phyloP scores from a whole-genome alignment of 2,888 invertebrate species.

The Macrosoma leucophasiata region DNA sequence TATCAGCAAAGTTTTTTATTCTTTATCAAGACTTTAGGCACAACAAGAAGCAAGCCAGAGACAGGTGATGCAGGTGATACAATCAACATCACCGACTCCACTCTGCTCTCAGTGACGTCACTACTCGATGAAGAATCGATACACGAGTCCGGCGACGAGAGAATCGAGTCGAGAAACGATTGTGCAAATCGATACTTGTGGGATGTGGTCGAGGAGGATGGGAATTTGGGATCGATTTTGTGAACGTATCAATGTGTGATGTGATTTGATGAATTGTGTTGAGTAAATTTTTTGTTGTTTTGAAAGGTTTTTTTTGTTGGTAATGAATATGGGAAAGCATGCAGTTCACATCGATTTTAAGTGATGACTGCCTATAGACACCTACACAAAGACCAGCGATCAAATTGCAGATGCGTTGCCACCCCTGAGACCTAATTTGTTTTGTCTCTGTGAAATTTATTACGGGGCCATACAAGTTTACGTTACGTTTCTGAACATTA shows the following conservation, averaged over 20 bases:
- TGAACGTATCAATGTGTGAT: too few relatives aligned
- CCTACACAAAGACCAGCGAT: too few relatives aligned
- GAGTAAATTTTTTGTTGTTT: too few relatives aligned
- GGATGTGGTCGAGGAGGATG: constrained; percentile 53
- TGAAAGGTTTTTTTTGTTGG: constrained; percentile 12
- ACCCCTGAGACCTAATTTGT: too few relatives aligned
- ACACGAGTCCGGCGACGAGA: constrained; percentile 28
- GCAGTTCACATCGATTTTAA: too few relatives aligned
- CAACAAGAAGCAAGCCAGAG: constrained; percentile 43
- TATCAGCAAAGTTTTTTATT: background rate
- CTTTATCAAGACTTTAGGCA: constrained; percentile 40
- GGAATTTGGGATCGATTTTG: constrained; percentile 25
- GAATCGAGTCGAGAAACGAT: constrained; percentile 27
- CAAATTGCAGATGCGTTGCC: too few relatives aligned
- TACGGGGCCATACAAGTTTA: too few relatives aligned
- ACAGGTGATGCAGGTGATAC: constrained; percentile 57
- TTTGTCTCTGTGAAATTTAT: too few relatives aligned
- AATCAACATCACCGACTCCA: constrained; percentile 45
- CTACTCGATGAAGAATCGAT: constrained; percentile 48
- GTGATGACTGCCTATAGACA: too few relatives aligned
- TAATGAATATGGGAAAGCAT: constrained; percentile 8
- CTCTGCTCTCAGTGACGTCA: constrained; percentile 54
- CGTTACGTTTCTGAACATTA: too few relatives aligned
- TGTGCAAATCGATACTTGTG: constrained; percentile 41
- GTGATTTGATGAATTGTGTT: constrained; percentile 24